Conservation (phyloP, 2,888 invertebrate genomes). For the Drosophila subsilvestris region DNA sequence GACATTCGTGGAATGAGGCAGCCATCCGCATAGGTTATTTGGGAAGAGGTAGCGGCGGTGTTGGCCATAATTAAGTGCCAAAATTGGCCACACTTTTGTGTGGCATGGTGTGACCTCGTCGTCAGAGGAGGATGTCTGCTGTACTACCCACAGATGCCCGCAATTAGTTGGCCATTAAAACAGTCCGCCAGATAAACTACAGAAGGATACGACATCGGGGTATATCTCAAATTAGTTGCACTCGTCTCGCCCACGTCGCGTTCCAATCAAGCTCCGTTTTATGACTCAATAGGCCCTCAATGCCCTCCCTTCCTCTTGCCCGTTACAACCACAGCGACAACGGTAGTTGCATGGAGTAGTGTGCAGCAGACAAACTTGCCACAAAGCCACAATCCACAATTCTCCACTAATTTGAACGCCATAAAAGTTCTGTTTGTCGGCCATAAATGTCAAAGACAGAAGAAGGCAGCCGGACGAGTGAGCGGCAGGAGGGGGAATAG, state of each 20-base stretch:
- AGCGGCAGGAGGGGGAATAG: constrained; percentile 9
- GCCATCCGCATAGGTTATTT: constrained; percentile 44
- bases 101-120: constrained; percentile 10
- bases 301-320: background rate
- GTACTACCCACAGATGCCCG: constrained; percentile 61
- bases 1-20: constrained; percentile 45
- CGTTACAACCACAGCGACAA: background rate
- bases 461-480: constrained; percentile 6
- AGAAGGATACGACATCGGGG: constrained; percentile 28
- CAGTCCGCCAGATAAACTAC: constrained; percentile 66
- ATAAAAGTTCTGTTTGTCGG: constrained; percentile 77
- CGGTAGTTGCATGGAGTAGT: constrained; percentile 19
- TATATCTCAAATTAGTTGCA: constrained; percentile 75
- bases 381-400: constrained; percentile 38
- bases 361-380: constrained; percentile 38
- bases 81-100: constrained; percentile 58
- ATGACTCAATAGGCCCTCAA: constrained; percentile 66
- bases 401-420: constrained; percentile 73
- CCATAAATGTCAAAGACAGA: constrained; percentile 71
- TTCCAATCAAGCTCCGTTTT: constrained; percentile 73
- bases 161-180: constrained; percentile 72
- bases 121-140: background rate
- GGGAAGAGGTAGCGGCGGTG: constrained; percentile 33
- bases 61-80: constrained; percentile 75
- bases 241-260: constrained; percentile 58